These are phyloP conservation scores for Sepioteuthis lessoniana DNA, from an alignment of 2,888 invertebrate genomes.

Conservation along the genomic window DNA sequence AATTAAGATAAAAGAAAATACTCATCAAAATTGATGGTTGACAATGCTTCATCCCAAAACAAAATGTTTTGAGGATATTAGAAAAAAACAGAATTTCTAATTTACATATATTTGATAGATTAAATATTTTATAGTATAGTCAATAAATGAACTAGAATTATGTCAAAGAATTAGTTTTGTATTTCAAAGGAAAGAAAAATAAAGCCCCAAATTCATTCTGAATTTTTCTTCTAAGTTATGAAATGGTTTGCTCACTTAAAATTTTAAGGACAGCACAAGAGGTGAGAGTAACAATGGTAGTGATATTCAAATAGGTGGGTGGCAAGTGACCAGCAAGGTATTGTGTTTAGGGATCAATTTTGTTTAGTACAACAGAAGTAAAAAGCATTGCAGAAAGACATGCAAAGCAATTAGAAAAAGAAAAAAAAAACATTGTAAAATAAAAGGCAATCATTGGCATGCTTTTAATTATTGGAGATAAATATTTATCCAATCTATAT, in stretches of 20 bases:
- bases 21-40: too few relatives aligned
- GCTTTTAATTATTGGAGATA: neutral
- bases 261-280: neutral
- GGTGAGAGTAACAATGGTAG: neutral
- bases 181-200: too few relatives aligned
- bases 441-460: neutral
- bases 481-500: neutral
- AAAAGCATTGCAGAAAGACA: neutral
- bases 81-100: too few relatives aligned
- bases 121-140: too few relatives aligned
- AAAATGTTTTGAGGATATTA: too few relatives aligned
- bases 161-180: too few relatives aligned
- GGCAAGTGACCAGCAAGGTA: constrained; percentile 33
- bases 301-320: neutral
- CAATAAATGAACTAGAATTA: too few relatives aligned
- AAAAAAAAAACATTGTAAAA: neutral
- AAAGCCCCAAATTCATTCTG: too few relatives aligned
- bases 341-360: neutral
- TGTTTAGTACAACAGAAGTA: neutral
- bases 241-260: neutral
- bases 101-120: too few relatives aligned
- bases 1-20: too few relatives aligned
- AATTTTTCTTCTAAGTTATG: neutral
- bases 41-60: too few relatives aligned
- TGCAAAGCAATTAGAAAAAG: neutral